Evolutionary conservation across 2,888 invertebrate species (phyloP), one percentile per base, ranked within the genome.

Genomic region (Protonemura montana): DNA sequence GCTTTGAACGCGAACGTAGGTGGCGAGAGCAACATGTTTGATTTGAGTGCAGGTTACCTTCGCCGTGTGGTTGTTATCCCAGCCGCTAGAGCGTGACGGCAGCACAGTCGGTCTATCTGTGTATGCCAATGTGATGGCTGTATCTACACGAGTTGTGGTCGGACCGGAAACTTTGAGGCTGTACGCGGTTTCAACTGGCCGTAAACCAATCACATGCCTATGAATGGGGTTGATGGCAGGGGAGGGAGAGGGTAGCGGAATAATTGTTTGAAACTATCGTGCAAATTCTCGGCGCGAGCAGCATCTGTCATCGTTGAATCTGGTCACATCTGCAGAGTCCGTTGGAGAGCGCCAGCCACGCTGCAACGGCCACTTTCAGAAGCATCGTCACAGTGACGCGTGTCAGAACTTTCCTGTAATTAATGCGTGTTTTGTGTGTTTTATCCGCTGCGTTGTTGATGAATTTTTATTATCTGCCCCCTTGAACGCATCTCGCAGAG

Each of bases 261-360:
- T 84, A 84, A 84, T 84, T 84, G 84, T 84, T 59, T 59, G 28
- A 81, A 81, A 81, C 81, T 30, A 81, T 81, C 30, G 81, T 81
- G 28, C 28, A 29, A 78, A 30, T 16, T 28, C 30, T 30, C 30
- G 30, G 81, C 27, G 26, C 27, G 30, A 59, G 59, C 59, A 76
- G 76, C 42, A 84, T 84, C 84, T 84, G 84, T 84, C 84, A 84
- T 76, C 16, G 76, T 29, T 76, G 59, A 76, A 84, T 84, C 84
- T 27, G 84, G 26, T 76, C 76, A 76, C 84, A 84, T 76, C 26
- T 84, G 81, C 29, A 59, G 84, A 59, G 28, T 26, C 27, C 28
- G 27, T 84, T 28, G 30, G 28, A 28, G 81, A 81, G 30, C 35
- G 3, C 5, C 35, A 6, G 35, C 3, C 5, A 35, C 35, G 3